These are phyloP conservation scores for Acanthis flammea DNA, from an alignment of 2,797 vertebrate species.

Conservation along the genomic window DNA sequence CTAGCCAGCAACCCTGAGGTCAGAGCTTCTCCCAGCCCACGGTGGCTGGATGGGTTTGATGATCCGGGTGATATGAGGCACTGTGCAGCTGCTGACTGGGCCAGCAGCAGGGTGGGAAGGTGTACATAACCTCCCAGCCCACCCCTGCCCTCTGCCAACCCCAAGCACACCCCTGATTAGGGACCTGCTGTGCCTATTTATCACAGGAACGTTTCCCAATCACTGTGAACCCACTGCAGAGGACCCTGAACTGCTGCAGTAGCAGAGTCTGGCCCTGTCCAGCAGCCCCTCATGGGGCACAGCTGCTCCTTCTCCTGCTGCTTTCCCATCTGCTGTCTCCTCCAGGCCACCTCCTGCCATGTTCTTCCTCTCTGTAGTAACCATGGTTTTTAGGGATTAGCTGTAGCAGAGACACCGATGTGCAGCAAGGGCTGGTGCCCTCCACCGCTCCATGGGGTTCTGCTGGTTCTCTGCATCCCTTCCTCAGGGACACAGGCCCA, in stretches of 20 bases:
- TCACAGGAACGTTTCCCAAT: background rate
- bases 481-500: background rate
- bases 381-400: background rate
- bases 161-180: fast-evolving
- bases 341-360: background rate
- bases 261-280: background rate
- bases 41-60: fast-evolving
- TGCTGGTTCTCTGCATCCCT: background rate
- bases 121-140: background rate
- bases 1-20: background rate
- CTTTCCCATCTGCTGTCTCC: background rate
- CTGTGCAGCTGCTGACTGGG: background rate
- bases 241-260: background rate
- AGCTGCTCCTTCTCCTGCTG: background rate
- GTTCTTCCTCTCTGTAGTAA: background rate
- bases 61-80: fast-evolving
- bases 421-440: fast-evolving
- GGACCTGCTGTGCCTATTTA: background rate
- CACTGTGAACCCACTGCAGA: background rate
- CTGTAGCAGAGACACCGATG: fast-evolving
- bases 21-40: background rate
- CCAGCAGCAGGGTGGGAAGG: background rate
- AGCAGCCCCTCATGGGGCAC: background rate
- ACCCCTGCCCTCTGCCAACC: background rate
- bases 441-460: fast-evolving